These are phyloP conservation scores for Notospermus geniculatus DNA, from an alignment of 1,140 invertebrate species.

Conservation along the genomic window DNA sequence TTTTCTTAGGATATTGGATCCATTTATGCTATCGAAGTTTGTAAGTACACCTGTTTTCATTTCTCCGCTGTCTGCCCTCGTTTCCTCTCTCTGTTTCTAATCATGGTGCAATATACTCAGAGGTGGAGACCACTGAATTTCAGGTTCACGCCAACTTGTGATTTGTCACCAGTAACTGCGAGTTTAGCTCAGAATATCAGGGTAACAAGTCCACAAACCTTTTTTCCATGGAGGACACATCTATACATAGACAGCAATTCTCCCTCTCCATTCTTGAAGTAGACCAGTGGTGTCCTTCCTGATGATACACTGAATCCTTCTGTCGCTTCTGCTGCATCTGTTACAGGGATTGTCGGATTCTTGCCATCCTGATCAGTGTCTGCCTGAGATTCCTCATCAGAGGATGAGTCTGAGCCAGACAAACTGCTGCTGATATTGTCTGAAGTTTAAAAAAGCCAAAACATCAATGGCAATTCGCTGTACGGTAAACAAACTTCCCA, in stretches of 20 bases:
- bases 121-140: too few species aligned
- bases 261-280: conserved; percentile 67
- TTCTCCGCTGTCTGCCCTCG: too few species aligned
- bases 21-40: not conserved
- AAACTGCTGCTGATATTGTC: conserved; percentile 70
- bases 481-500: too few species aligned
- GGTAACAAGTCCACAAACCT: conserved; percentile 28
- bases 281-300: conserved; percentile 63
- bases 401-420: conserved; percentile 70
- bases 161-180: not conserved
- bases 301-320: conserved; percentile 12
- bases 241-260: conserved; percentile 72
- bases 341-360: conserved; percentile 4
- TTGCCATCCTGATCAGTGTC: conserved; percentile 49
- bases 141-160: too few species aligned
- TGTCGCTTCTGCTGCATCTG: conserved; percentile 16
- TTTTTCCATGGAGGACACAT: conserved; percentile 60
- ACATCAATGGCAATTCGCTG: too few species aligned
- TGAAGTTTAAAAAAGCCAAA: conserved; percentile 42
- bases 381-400: conserved; percentile 66
- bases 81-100: too few species aligned
- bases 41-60: too few species aligned
- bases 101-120: too few species aligned
- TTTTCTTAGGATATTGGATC: not conserved
- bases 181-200: too few species aligned